Evolutionary conservation across 1,140 invertebrate species (phyloP).

Genomic region (Stenopsyche tienmushanensis): DNA sequence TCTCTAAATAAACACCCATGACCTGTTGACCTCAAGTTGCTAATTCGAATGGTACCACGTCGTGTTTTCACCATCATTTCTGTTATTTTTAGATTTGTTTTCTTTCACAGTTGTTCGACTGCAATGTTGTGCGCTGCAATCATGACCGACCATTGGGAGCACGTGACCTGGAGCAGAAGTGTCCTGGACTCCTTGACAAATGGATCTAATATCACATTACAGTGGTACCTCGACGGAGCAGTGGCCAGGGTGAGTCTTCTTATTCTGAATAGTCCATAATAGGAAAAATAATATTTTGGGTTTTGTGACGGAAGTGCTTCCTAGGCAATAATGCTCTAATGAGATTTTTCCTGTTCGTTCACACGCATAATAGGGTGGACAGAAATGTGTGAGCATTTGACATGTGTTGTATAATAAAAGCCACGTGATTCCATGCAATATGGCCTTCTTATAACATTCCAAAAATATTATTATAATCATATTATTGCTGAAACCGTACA

Average conservation of each 20-base stretch:
- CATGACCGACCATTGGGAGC: conserved; percentile 86
- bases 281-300: neutral
- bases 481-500: too few species aligned
- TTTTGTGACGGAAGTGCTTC: neutral
- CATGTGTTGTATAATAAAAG: too few species aligned
- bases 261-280: neutral
- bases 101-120: conserved; percentile 58
- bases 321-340: neutral
- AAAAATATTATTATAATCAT: too few species aligned
- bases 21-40: too few species aligned
- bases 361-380: too few species aligned
- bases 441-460: too few species aligned
- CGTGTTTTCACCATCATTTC: too few species aligned
- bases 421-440: too few species aligned
- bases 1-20: too few species aligned
- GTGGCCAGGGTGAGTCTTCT: conserved; percentile 59
- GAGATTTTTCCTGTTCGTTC: neutral
- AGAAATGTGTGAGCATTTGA: too few species aligned
- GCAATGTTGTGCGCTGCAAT: conserved; percentile 77
- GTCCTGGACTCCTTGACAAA: conserved; percentile 59
- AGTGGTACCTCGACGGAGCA: conserved; percentile 66
- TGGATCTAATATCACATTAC: conserved; percentile 55
- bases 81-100: too few species aligned
- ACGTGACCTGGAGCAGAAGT: conserved; percentile 70
- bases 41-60: too few species aligned